Evolutionary conservation across 2,113 vertebrate species (phyloP).

Genomic region (Megaceryle torquata): DNA sequence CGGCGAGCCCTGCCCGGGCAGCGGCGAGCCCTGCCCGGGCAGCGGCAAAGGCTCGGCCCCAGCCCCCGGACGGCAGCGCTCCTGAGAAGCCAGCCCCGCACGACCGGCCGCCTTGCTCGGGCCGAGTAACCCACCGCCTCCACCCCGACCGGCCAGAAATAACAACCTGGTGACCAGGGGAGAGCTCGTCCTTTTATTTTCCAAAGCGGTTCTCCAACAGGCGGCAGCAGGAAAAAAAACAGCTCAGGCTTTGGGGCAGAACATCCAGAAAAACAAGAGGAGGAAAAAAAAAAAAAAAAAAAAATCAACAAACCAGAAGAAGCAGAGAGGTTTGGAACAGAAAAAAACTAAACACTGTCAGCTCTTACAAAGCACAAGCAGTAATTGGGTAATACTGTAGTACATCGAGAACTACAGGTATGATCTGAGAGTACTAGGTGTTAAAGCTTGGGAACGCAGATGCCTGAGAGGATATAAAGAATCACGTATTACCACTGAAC

Average conservation of each 20-base stretch:
- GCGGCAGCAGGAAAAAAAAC: not conserved
- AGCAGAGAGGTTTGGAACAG: not conserved
- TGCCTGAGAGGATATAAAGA: fast-evolving
- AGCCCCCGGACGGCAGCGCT: no score
- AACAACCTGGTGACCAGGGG: not conserved
- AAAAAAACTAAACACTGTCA: not conserved
- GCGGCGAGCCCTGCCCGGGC: no score
- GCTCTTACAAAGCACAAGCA: not conserved
- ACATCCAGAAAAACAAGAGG: not conserved
- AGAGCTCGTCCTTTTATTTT: not conserved
- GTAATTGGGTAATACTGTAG: not conserved
- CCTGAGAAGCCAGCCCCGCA: no score
- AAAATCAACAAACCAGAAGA: not conserved
- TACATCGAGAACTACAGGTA: no score
- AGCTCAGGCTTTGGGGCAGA: not conserved
- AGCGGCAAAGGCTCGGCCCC: no score
- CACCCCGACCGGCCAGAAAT: not conserved
- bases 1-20: not conserved
- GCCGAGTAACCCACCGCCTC: no score
- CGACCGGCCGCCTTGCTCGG: no score
- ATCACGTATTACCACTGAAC: not conserved
- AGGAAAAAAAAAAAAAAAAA: no score
- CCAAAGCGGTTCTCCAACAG: not conserved
- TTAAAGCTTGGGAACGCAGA: no score
- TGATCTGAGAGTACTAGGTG: fast-evolving